Percentiles rank a stretch among this genome's conserved stretches.
Conservation (phyloP, 2,888 invertebrate genomes). For the Amiota communis region DNA sequence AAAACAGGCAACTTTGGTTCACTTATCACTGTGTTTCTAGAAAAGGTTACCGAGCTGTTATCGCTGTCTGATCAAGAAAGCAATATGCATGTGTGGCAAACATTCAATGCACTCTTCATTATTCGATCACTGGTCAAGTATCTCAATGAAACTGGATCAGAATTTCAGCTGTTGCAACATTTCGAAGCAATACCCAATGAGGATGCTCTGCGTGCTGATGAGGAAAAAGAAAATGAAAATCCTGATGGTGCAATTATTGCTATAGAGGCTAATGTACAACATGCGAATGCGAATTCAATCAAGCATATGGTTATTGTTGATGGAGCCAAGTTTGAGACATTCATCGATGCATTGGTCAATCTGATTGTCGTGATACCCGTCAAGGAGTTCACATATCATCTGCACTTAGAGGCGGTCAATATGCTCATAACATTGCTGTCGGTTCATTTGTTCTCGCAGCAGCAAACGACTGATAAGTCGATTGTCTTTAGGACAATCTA, state of each 20-base stretch:
- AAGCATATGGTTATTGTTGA: conserved; percentile 63
- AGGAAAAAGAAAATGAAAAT: conserved; percentile 44
- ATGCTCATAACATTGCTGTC: conserved; percentile 90
- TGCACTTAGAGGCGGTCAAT: conserved; percentile 91
- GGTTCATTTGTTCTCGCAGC: conserved; percentile 87
- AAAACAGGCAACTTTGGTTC: conserved; percentile 92
- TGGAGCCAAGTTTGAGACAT: conserved; percentile 72
- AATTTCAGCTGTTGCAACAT: conserved; percentile 89
- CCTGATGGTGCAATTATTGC: conserved; percentile 56
- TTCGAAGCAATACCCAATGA: conserved; percentile 78
- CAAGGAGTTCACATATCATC: conserved; percentile 84
- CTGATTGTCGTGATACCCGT: conserved; percentile 73
- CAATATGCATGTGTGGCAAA: conserved; percentile 89
- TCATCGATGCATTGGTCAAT: conserved; percentile 72
- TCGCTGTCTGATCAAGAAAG: conserved; percentile 89
- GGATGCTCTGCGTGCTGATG: conserved; percentile 54
- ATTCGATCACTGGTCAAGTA: conserved; percentile 90
- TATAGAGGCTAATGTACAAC: conserved; percentile 60
- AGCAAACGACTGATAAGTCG: conserved; percentile 81
- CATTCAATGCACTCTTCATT: conserved; percentile 93
- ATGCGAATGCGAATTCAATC: conserved; percentile 38
- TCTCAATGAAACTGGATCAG: conserved; percentile 90
- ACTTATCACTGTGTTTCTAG: conserved; percentile 88
- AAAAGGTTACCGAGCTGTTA: conserved; percentile 86
- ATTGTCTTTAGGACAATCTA: conserved; percentile 75